Conservation (phyloP, 2,888 invertebrate genomes). For the Resseliella maxima region DNA sequence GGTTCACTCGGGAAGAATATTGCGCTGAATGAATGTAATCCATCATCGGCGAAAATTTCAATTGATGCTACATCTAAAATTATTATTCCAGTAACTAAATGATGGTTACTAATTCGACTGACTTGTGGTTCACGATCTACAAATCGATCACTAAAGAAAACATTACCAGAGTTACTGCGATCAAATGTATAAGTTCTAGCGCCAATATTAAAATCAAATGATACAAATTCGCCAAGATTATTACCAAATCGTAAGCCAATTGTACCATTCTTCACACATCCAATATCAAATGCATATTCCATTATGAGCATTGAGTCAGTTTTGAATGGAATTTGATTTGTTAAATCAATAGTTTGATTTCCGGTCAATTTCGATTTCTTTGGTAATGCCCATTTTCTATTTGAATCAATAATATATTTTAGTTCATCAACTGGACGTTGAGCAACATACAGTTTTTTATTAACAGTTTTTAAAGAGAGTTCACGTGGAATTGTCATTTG, state of each 20-base stretch:
- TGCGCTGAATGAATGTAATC: neutral
- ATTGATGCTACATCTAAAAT: conserved; percentile 25
- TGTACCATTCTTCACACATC: neutral
- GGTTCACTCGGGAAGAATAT: neutral
- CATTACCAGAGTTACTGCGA: conserved; percentile 9
- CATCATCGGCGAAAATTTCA: conserved; percentile 55
- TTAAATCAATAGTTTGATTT: neutral
- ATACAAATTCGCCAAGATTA: neutral
- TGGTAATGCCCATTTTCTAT: neutral
- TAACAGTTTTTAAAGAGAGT: conserved; percentile 63
- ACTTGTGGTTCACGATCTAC: neutral
- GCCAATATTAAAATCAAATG: neutral
- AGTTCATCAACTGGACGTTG: conserved; percentile 14
- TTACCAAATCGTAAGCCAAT: neutral
- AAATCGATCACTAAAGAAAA: neutral
- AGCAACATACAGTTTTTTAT: neutral
- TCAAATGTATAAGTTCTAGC: neutral
- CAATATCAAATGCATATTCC: conserved; percentile 17
- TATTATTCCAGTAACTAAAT: neutral
- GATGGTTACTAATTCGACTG: neutral
- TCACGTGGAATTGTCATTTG: conserved; percentile 67
- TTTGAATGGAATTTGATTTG: conserved; percentile 42
- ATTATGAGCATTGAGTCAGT: conserved; percentile 15
- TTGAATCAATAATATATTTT: neutral
- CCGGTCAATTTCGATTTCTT: neutral